Percentiles rank a stretch among this genome's conserved stretches.
Conservation (phyloP, 2,888 invertebrate genomes). For the Actias luna region DNA sequence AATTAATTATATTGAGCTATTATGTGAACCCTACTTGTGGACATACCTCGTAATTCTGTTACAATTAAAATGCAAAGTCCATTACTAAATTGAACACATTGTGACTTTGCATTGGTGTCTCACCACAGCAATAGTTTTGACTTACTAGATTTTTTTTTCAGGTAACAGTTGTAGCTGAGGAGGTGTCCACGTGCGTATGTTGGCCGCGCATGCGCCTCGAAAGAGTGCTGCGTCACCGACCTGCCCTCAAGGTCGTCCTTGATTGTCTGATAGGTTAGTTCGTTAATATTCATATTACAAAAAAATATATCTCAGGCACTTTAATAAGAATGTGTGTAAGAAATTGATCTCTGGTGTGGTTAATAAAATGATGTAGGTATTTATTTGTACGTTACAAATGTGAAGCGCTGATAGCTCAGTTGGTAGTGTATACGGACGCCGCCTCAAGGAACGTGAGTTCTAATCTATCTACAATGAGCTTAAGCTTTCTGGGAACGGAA, state of each 20-base stretch:
- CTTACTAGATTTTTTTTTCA: conserved; percentile 48
- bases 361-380: no score
- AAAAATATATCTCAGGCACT: background rate
- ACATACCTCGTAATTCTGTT: background rate
- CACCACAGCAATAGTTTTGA: no score
- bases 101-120: background rate
- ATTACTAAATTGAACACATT: background rate
- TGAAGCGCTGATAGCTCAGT: no score
- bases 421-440: no score
- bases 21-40: background rate
- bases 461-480: no score
- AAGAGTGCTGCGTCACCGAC: conserved; percentile 87
- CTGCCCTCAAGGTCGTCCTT: conserved; percentile 87
- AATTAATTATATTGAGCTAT: background rate
- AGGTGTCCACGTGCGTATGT: conserved; percentile 88
- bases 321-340: background rate
- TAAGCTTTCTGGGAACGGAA: no score
- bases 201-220: conserved; percentile 90
- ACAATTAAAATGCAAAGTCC: background rate
- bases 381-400: no score
- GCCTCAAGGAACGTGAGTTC: no score
- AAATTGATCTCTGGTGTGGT: no score
- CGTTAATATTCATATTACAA: conserved; percentile 19
- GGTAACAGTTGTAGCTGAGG: conserved; percentile 90
- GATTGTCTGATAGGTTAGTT: conserved; percentile 88